These are phyloP conservation scores for Aphelenchoides fujianensis DNA, from an alignment of 1,140 invertebrate genomes.

Conservation along the genomic window DNA sequence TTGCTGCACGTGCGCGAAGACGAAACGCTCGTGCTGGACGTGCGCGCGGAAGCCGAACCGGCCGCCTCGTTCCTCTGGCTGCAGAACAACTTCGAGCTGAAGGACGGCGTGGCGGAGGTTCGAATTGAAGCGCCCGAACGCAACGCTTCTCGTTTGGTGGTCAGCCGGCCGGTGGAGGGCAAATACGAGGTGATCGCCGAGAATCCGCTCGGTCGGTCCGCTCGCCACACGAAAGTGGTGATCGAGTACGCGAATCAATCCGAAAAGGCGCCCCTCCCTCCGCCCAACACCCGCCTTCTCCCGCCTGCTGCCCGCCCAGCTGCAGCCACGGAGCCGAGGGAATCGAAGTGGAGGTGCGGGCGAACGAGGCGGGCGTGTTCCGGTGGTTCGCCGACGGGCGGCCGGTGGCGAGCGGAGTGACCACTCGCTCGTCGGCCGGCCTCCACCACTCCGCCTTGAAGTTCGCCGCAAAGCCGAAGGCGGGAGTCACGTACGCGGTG, in stretches of 20 bases:
- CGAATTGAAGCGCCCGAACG: slow-evolving; percentile 38
- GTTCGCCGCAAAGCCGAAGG: not conserved
- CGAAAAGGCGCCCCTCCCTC: too few relatives aligned
- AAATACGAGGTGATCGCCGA: slow-evolving; percentile 49
- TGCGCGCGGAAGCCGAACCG: slow-evolving; percentile 50
- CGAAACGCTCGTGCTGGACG: slow-evolving; percentile 44
- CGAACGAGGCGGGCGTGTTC: slow-evolving; percentile 36
- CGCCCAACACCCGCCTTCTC: not conserved
- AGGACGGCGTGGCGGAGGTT: slow-evolving; percentile 38
- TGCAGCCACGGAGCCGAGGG: slow-evolving; percentile 7
- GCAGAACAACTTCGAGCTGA: slow-evolving; percentile 57
- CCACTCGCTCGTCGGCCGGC: not conserved
- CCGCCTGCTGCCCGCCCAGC: not conserved
- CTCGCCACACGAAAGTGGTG: slow-evolving; percentile 41
- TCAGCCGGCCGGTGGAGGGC: slow-evolving; percentile 45
- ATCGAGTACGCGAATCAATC: slow-evolving; percentile 40
- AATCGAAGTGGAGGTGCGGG: slow-evolving; percentile 30
- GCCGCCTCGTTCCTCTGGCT: slow-evolving; percentile 51
- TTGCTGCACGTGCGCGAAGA: slow-evolving; percentile 33
- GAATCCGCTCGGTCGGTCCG: slow-evolving; percentile 47
- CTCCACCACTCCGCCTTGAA: slow-evolving; percentile 9
- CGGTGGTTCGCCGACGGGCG: slow-evolving; percentile 44
- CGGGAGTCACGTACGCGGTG: slow-evolving; percentile 19
- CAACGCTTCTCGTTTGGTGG: slow-evolving; percentile 39
- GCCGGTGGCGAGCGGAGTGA: not conserved